These are phyloP conservation scores for Ecliptopera silaceata DNA, from an alignment of 2,888 invertebrate genomes.

Conservation along the genomic window DNA sequence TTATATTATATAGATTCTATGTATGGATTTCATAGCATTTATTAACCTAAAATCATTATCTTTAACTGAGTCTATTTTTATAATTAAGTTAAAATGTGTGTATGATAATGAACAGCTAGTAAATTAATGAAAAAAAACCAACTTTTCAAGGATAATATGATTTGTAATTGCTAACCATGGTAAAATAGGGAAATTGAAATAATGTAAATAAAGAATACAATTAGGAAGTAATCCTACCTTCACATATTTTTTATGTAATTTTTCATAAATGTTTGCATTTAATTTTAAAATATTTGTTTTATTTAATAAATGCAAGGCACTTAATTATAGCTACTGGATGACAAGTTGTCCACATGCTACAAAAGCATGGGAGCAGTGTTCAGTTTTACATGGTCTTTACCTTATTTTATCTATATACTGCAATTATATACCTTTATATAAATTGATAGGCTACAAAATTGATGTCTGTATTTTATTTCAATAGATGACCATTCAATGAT, in stretches of 20 bases:
- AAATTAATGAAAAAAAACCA: conserved; percentile 3
- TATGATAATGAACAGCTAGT: conserved; percentile 11
- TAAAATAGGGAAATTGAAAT: conserved; percentile 15
- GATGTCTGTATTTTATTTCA: conserved; percentile 4
- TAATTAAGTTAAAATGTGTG: conserved; percentile 21
- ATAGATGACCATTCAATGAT: conserved; percentile 13
- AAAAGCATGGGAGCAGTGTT: too few species aligned
- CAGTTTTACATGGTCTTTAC: too few species aligned
- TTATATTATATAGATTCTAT: not conserved
- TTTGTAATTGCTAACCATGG: conserved; percentile 13
- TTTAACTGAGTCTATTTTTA: conserved; percentile 3
- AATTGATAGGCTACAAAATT: too few species aligned
- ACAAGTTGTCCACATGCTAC: too few species aligned
- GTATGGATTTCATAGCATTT: conserved; percentile 7
- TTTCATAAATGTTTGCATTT: conserved; percentile 32
- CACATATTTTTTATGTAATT: conserved; percentile 33
- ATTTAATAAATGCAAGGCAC: not conserved
- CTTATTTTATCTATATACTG: too few species aligned
- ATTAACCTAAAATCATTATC: not conserved
- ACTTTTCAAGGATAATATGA: conserved; percentile 6
- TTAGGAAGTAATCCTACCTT: conserved; percentile 33
- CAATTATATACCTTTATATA: too few species aligned
- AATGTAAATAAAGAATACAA: conserved; percentile 35
- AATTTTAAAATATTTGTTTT: conserved; percentile 2
- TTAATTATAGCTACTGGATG: too few species aligned